phyloP scores from a whole-genome alignment of 1,140 invertebrate genomes.

The Macrocentrus cingulum region DNA sequence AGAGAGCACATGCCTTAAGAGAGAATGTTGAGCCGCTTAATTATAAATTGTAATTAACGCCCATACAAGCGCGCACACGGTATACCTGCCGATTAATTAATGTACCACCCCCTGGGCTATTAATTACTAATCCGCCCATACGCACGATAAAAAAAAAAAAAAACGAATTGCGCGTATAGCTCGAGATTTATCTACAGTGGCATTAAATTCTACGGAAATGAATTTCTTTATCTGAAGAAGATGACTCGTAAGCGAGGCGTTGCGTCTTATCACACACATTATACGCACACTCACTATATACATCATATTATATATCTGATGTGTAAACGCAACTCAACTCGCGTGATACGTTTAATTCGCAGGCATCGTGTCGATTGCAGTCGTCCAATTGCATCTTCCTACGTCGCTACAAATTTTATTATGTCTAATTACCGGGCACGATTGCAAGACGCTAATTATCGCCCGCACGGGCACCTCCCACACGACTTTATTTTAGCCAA shows the following conservation, averaged over 20 bases:
- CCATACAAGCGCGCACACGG: constrained; percentile 23
- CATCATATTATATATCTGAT: background rate
- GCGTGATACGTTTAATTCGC: background rate
- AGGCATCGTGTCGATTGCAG: background rate
- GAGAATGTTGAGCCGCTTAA: constrained; percentile 50
- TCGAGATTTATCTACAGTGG: too few relatives aligned
- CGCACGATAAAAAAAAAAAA: background rate
- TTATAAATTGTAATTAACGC: constrained; percentile 58
- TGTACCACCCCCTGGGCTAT: constrained; percentile 39
- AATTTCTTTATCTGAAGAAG: background rate
- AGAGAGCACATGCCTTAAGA: constrained; percentile 11
- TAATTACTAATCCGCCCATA: constrained; percentile 39
- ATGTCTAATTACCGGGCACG: background rate
- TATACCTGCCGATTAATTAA: constrained; percentile 51
- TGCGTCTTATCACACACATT: too few relatives aligned
- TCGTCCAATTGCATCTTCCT: background rate
- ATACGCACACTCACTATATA: background rate
- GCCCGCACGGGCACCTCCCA: background rate
- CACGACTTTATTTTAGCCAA: constrained; percentile 2
- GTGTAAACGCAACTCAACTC: background rate
- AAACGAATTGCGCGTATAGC: too few relatives aligned
- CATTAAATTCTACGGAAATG: background rate
- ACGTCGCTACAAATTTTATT: background rate
- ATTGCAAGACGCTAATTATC: constrained; percentile 6
- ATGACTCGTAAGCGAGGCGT: too few relatives aligned